phyloP scores from a whole-genome alignment of 2,797 vertebrate genomes.

The Cossypha heuglini region DNA sequence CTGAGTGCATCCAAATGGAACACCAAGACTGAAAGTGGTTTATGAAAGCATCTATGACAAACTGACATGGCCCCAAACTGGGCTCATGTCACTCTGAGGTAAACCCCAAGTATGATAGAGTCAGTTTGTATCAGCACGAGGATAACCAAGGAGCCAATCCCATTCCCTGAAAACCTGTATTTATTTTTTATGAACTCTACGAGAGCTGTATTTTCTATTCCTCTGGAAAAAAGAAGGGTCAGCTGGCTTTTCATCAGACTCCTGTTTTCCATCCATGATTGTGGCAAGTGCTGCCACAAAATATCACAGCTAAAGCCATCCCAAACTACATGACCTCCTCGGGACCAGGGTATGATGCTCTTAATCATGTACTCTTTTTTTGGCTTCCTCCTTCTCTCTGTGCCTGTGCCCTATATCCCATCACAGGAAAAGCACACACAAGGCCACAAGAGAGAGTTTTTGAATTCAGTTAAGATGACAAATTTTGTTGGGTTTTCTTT shows the following conservation, averaged over 20 bases:
- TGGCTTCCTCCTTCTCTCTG: neutral
- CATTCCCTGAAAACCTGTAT: neutral
- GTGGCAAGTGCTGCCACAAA: neutral
- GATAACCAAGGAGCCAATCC: neutral
- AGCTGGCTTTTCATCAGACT: neutral
- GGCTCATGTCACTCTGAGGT: neutral
- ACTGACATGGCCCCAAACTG: neutral
- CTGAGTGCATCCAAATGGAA: neutral
- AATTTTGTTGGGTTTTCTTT: neutral
- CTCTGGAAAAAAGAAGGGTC: neutral
- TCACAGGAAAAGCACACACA: neutral
- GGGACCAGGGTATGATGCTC: neutral
- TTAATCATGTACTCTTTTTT: neutral
- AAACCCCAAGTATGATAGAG: neutral
- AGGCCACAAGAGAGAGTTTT: neutral
- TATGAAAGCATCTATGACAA: neutral
- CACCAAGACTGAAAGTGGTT: neutral
- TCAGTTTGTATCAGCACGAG: accelerated
- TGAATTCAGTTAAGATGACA: neutral
- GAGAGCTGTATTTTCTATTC: neutral
- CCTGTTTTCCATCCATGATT: neutral
- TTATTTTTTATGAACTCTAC: neutral
- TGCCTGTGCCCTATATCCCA: neutral
- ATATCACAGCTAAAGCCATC: neutral
- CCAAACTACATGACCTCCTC: accelerated